Percentiles rank a stretch among this genome's conserved stretches.
Evolutionary conservation across 2,888 invertebrate species (phyloP).

Genomic region (Ennomos fuscantarius): DNA sequence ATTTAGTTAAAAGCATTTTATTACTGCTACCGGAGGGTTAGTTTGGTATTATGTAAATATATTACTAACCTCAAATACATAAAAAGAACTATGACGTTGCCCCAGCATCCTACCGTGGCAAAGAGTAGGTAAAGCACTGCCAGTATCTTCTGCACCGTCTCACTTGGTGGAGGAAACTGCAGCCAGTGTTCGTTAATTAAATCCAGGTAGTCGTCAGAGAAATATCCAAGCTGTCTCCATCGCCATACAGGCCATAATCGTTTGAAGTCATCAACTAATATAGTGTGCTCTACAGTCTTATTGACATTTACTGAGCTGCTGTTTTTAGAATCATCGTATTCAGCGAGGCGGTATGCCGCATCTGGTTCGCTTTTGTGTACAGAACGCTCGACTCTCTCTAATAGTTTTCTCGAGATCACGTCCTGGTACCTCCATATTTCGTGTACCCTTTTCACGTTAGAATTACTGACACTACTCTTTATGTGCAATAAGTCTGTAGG

Average conservation of each 20-base stretch:
- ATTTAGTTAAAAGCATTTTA: neutral
- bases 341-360: slow-evolving; percentile 43
- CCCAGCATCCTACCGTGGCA: slow-evolving; percentile 87
- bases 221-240: slow-evolving; percentile 84
- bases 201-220: slow-evolving; percentile 83
- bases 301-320: slow-evolving; percentile 49
- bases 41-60: neutral
- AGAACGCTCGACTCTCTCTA: slow-evolving; percentile 44
- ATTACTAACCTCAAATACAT: slow-evolving; percentile 88
- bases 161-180: slow-evolving; percentile 87
- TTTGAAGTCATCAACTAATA: slow-evolving; percentile 66
- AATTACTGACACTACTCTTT: slow-evolving; percentile 31
- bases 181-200: slow-evolving; percentile 90
- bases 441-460: slow-evolving; percentile 33
- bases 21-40: neutral
- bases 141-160: slow-evolving; percentile 84
- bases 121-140: slow-evolving; percentile 87
- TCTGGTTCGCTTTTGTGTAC: slow-evolving; percentile 43
- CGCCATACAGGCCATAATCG: slow-evolving; percentile 70
- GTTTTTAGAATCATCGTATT: slow-evolving; percentile 45
- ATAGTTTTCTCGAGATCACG: slow-evolving; percentile 39
- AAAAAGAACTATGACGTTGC: slow-evolving; percentile 89
- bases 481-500: slow-evolving; percentile 27
- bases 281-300: slow-evolving; percentile 50
- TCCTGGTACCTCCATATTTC: slow-evolving; percentile 40